Percentiles rank a stretch among this genome's conserved stretches.
Conservation (phyloP, 2,113 vertebrate genomes). For the Misgurnus mizolepis region DNA sequence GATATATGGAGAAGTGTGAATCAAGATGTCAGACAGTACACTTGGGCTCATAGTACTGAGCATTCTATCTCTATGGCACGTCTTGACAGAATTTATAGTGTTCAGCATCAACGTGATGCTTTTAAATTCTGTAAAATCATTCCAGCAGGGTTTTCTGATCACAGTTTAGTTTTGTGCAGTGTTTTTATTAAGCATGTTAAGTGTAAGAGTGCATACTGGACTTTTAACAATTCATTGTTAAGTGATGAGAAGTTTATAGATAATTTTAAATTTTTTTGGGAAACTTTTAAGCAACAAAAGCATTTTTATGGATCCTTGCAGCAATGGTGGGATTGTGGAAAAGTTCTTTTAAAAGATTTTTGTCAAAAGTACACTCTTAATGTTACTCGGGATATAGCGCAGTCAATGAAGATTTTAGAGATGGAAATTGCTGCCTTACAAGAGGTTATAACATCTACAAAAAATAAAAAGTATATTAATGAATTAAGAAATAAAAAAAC, state of each 20-base stretch:
- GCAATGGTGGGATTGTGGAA: too few species aligned
- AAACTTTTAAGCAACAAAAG: too few species aligned
- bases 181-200: neutral
- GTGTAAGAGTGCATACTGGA: constrained; percentile 5
- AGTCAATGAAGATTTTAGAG: too few species aligned
- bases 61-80: neutral
- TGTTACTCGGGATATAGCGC: too few species aligned
- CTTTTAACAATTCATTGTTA: constrained; percentile 20
- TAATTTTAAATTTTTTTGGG: neutral
- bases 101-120: neutral
- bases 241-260: neutral
- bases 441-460: too few species aligned
- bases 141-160: neutral
- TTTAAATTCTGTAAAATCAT: neutral
- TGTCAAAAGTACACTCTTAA: too few species aligned
- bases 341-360: too few species aligned
- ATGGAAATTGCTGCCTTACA: too few species aligned
- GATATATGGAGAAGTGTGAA: neutral
- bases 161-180: neutral
- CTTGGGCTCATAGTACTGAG: neutral
- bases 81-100: neutral
- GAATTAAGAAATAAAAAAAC: too few species aligned
- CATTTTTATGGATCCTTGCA: neutral
- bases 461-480: too few species aligned
- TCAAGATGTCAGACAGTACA: neutral